A percentile compares a stretch with the other conserved stretches of the same genome.
Evolutionary conservation across 2,888 invertebrate species (phyloP).

Genomic region (Scaptomyza flava): DNA sequence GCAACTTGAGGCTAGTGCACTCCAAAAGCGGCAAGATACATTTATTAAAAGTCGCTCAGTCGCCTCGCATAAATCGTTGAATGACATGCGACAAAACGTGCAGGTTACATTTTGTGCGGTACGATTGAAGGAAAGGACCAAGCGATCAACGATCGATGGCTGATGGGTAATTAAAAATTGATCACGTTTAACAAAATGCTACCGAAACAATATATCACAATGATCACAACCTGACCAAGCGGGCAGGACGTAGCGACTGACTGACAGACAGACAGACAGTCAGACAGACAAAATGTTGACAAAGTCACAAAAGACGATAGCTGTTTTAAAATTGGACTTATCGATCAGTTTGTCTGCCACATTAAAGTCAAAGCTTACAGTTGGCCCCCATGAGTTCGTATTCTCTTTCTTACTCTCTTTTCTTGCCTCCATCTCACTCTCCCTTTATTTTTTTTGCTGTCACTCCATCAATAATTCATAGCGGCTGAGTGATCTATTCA

Average conservation of each 20-base stretch:
- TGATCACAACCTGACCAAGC: constrained; percentile 9
- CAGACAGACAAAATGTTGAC: constrained; percentile 59
- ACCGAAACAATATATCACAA: constrained; percentile 79
- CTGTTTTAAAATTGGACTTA: constrained; percentile 38
- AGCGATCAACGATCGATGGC: constrained; percentile 44
- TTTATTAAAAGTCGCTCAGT: constrained; percentile 74
- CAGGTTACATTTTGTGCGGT: constrained; percentile 70
- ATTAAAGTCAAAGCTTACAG: constrained; percentile 66
- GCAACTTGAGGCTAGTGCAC: constrained; percentile 17
- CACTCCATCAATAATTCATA: constrained; percentile 76
- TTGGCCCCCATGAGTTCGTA: constrained; percentile 4
- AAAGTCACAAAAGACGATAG: constrained; percentile 66
- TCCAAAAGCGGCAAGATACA: constrained; percentile 72
- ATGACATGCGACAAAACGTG: constrained; percentile 82
- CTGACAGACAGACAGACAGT: constrained; percentile 1
- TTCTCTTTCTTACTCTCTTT: background rate
- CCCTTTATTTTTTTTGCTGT: constrained; percentile 17
- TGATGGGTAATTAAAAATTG: constrained; percentile 83
- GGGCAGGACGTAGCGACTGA: constrained; percentile 16
- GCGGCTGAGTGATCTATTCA: constrained; percentile 72
- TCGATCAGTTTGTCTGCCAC: constrained; percentile 65
- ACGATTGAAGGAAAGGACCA: constrained; percentile 59
- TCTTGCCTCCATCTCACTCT: background rate
- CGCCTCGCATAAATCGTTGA: constrained; percentile 75
- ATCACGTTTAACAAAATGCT: constrained; percentile 82